Evolutionary conservation across 2,888 invertebrate genomes (phyloP).

Genomic region (Lochmaea capreae): DNA sequence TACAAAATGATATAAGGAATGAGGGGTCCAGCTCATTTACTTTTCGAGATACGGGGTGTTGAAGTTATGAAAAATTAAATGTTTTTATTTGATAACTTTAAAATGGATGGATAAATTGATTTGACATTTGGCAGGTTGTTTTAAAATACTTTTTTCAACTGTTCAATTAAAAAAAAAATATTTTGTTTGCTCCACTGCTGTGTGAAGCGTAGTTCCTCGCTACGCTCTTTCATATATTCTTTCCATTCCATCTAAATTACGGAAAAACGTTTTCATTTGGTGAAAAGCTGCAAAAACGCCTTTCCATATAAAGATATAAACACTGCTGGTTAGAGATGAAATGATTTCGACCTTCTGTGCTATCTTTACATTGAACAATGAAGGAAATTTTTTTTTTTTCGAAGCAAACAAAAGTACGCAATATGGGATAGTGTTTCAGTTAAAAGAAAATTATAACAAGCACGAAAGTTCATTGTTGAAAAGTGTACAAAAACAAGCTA

Average conservation of each 20-base stretch:
- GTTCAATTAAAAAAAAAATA: too few species aligned
- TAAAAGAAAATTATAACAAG: neutral
- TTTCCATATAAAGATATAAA: slow-evolving; percentile 52
- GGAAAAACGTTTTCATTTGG: slow-evolving; percentile 57
- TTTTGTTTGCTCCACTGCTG: neutral
- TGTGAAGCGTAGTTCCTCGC: neutral
- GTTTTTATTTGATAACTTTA: too few species aligned
- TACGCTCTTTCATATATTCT: slow-evolving; percentile 49
- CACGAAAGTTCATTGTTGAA: neutral
- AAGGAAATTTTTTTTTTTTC: slow-evolving; percentile 11
- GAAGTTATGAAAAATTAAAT: too few species aligned
- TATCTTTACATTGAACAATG: slow-evolving; percentile 43
- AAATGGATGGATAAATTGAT: too few species aligned
- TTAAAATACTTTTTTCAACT: too few species aligned
- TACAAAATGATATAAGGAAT: too few species aligned
- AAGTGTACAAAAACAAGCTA: neutral
- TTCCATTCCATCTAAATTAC: slow-evolving; percentile 59
- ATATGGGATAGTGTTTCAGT: neutral
- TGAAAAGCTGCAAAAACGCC: slow-evolving; percentile 55
- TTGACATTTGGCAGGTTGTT: too few species aligned
- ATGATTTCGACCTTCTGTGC: slow-evolving; percentile 48
- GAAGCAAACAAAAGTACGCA: neutral
- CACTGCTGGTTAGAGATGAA: slow-evolving; percentile 53
- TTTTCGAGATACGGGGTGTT: too few species aligned
- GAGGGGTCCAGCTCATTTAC: too few species aligned